These are phyloP conservation scores for Melanotaenia duboulayi DNA, from an alignment of 2,113 vertebrate genomes.

Conservation along the genomic window DNA sequence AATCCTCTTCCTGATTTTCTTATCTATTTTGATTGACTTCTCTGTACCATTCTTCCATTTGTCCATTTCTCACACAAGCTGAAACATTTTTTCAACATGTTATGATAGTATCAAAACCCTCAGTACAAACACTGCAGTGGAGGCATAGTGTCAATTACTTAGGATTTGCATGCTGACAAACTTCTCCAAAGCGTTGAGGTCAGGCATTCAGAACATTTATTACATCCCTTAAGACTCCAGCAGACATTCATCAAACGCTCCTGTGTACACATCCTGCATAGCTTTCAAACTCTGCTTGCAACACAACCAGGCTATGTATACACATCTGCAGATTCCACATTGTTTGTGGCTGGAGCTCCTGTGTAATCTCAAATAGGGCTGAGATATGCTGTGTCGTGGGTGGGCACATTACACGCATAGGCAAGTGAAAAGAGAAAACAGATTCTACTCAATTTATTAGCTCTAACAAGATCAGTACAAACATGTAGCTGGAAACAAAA, in stretches of 20 bases:
- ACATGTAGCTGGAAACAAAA: constrained; percentile 1
- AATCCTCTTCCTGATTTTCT: neutral
- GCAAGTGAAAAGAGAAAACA: constrained; percentile 17
- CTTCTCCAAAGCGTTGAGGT: constrained; percentile 35
- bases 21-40: neutral
- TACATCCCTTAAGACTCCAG: constrained; percentile 48
- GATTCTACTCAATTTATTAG: constrained; percentile 11
- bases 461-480: neutral
- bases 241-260: constrained; percentile 67
- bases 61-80: constrained; percentile 16
- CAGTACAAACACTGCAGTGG: constrained; percentile 20
- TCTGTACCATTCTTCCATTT: constrained; percentile 1
- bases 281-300: constrained; percentile 64
- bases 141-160: constrained; percentile 10
- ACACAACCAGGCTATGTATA: constrained; percentile 58
- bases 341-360: constrained; percentile 65
- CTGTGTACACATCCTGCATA: constrained; percentile 72
- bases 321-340: constrained; percentile 68
- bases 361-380: constrained; percentile 57
- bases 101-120: neutral
- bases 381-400: constrained; percentile 45
- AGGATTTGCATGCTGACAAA: constrained; percentile 2
- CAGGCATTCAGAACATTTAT: constrained; percentile 41
- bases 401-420: constrained; percentile 41
- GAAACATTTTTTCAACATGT: constrained; percentile 4